Base-by-base conservation (phyloP, 2,888 invertebrate genomes). In the Spisula subtruncata region DNA sequence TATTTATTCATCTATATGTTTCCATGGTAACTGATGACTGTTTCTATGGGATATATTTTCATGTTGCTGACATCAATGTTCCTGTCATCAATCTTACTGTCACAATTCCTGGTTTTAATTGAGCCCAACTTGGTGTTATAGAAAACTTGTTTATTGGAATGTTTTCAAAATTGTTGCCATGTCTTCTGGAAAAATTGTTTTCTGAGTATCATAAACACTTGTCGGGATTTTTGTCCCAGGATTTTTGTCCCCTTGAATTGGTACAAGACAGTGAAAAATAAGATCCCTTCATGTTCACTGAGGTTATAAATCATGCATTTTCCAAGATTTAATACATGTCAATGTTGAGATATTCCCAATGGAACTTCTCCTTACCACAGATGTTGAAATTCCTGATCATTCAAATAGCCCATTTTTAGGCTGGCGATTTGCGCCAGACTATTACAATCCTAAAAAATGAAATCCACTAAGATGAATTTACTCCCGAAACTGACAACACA, bases 41-140 rank as follows among this genome's bases (percentile, higher is more conserved):
- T 10, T 20, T 66, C n/a, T 66, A 25, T 25, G 25, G 60, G 60
- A 66, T 25, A 66, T 66, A 66, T 25, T 66, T 25, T 25, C 25
- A 66, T n/a, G n/a, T 66, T 66, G n/a, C 25, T 66, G 60, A 66
- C 60, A 66, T n/a, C 60, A 25, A 12, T 66, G n/a, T 66, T 66
- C n/a, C n/a, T 2, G 25, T 12, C 60, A 66, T 66, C 60, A 10
- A 66, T 66, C 60, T 66, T 66, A 10, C 12, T 66, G 60, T 66
- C 60, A 25, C 60, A 66, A n/a, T n/a, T 25, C n/a, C 4, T 8
- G 25, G 25, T 66, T 66, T 66, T 66, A 66, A 60, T 25, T 66
- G 60, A n/a, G 25, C 14, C 60, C 20, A 25, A 25, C 60, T 66
- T 25, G 25, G 60, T 25, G 25, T n/a, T 25, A 66, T 10, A 66